phyloP scores from a whole-genome alignment of 2,888 invertebrate genomes.

The Pasiphila rectangulata region DNA sequence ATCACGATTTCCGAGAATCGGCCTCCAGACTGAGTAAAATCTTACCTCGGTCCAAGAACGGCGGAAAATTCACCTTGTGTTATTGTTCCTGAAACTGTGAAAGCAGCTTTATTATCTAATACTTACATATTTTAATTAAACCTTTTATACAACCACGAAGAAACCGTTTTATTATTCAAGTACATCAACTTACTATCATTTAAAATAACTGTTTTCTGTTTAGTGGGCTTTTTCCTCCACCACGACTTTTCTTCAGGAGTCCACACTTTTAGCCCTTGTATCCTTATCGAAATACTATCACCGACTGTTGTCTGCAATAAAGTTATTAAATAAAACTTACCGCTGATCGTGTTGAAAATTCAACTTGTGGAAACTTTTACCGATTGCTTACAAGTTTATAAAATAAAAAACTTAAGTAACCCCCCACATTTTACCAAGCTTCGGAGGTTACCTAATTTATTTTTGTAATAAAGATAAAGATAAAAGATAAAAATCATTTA shows the following conservation, averaged over 20 bases:
- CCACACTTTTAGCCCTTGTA: slow-evolving; percentile 61
- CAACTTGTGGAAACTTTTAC: too few species aligned
- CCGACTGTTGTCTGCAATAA: slow-evolving; percentile 10
- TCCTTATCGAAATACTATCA: slow-evolving; percentile 40
- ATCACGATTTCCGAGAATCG: not conserved
- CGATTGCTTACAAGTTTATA: too few species aligned
- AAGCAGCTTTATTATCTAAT: not conserved
- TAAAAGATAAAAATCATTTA: too few species aligned
- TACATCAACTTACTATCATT: slow-evolving; percentile 54
- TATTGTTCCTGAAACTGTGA: slow-evolving; percentile 60
- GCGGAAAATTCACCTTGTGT: slow-evolving; percentile 64
- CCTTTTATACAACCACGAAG: not conserved
- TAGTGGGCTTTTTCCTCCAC: slow-evolving; percentile 54
- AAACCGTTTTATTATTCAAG: not conserved
- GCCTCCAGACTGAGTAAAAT: not conserved
- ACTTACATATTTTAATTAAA: not conserved
- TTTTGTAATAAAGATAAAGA: too few species aligned
- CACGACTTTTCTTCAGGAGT: slow-evolving; percentile 62
- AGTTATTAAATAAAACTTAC: too few species aligned
- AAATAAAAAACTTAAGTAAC: too few species aligned
- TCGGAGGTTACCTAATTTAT: too few species aligned
- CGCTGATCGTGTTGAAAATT: too few species aligned
- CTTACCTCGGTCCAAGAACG: slow-evolving; percentile 69
- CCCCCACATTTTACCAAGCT: too few species aligned
- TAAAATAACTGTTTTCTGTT: slow-evolving; percentile 50